Base-by-base conservation (phyloP, 2,797 vertebrate genomes). In the Melanotaenia maccullochi region DNA sequence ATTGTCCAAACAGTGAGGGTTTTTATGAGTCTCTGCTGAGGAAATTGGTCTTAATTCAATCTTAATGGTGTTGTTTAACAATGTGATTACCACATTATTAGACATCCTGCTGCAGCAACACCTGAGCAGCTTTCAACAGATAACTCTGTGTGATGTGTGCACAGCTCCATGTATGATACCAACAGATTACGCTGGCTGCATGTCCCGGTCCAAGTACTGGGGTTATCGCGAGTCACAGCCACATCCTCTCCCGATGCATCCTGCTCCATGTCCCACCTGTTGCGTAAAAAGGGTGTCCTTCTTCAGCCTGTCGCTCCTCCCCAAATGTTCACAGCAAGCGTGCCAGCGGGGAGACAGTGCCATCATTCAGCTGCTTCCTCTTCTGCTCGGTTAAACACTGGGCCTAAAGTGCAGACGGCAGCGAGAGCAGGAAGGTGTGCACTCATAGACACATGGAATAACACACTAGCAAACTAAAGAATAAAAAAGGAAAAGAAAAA, bases 361-460 rank as follows among this genome's bases (percentile, higher is more conserved):
- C 85, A 84, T 91, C 90, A 93, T 92, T 93, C 90, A 91, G 88
- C 86, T 71, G 82, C 88, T 89, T 88, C 86, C 89, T 87, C 86
- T 87, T 88, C 89, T 83, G 86, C 86, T 84, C 35, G 38, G 75
- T 82, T 84, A 81, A 91, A 88, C 88, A 84, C 83, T 61, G 85
- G 70, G 78, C 83, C 86, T 85, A 90, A 91, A 90, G 86, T 89
- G 84, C 85, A 86, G 79, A 84, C 76, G 42, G 81, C 78, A 79
- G 82, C 65, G 47, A 71, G 81, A 84, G 68, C 65, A 8, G 71
- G 75, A 82, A 73, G 75, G 72, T 51, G 77, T 28, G n/a, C 71
- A 2, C 74, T 70, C 76, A 1, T 69, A 72, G 56, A 81, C 71
- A 68, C 73, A 71, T 60, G 56, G 75, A 72, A 68, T 35, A 74